phyloP scores from a whole-genome alignment of 2,113 vertebrate species.

The Diadophis punctatus region DNA sequence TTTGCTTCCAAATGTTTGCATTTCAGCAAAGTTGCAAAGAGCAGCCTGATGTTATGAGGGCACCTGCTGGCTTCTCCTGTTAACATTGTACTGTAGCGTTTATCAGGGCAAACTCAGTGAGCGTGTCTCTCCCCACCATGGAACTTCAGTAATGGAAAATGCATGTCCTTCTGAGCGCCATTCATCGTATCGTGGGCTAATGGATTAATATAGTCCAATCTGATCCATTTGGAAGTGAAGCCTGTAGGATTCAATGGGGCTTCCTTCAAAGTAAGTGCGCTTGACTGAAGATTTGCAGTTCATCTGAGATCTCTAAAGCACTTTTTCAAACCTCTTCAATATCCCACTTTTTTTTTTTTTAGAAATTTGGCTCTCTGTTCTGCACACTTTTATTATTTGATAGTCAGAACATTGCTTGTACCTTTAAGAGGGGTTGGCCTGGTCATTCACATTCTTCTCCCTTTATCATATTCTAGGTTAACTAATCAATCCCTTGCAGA shows the following conservation, averaged over 20 bases:
- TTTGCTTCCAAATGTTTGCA: not conserved
- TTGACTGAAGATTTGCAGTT: not conserved
- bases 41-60: not conserved
- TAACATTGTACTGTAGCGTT: not conserved
- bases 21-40: not conserved
- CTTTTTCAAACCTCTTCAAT: not conserved
- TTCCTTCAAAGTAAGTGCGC: not conserved
- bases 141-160: not conserved
- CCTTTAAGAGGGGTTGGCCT: not conserved
- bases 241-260: not conserved
- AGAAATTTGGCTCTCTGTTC: not conserved
- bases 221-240: not conserved
- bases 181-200: not conserved
- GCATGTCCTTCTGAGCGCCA: not conserved
- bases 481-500: slow-evolving; percentile 5
- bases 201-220: not conserved
- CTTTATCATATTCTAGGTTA: not conserved
- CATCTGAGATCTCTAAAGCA: not conserved
- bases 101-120: not conserved
- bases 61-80: not conserved
- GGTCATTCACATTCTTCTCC: not conserved
- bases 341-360: too few species aligned
- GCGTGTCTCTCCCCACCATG: not conserved
- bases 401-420: not conserved
- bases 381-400: not conserved